Percentiles rank a stretch among this genome's conserved stretches.
phyloP scores from a whole-genome alignment of 2,888 invertebrate species.

The Troides oblongomaculatus region DNA sequence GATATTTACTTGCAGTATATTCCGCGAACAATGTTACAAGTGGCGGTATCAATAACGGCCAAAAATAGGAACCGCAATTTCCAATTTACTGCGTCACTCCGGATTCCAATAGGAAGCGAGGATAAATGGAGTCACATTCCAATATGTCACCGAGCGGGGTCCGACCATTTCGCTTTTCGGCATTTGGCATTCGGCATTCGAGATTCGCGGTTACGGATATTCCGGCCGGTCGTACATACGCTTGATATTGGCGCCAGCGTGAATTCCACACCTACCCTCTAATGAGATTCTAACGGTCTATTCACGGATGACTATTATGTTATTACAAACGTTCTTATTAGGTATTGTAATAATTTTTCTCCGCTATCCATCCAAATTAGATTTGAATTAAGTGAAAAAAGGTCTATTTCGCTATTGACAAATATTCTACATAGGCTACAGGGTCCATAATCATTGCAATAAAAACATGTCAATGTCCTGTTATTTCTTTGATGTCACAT shows the following conservation, averaged over 20 bases:
- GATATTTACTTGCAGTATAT: constrained; percentile 40
- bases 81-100: constrained; percentile 79
- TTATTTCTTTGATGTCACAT: too few relatives aligned
- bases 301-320: constrained; percentile 28
- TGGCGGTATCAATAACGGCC: constrained; percentile 70
- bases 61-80: constrained; percentile 77
- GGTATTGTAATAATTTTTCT: background rate
- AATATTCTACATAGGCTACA: too few relatives aligned
- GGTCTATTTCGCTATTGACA: too few relatives aligned
- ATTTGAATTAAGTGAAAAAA: too few relatives aligned
- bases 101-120: constrained; percentile 79
- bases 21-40: constrained; percentile 52
- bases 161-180: constrained; percentile 71
- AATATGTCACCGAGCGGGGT: constrained; percentile 75
- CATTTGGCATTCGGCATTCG: constrained; percentile 52
- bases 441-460: too few relatives aligned
- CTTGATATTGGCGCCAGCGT: constrained; percentile 54
- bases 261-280: constrained; percentile 56
- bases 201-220: constrained; percentile 64
- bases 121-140: constrained; percentile 80
- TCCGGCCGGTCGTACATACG: constrained; percentile 54
- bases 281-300: constrained; percentile 66
- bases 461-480: too few relatives aligned
- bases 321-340: constrained; percentile 18
- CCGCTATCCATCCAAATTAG: too few relatives aligned